phyloP scores from a whole-genome alignment of 2,888 invertebrate genomes.

The Hypomecis punctinalis region DNA sequence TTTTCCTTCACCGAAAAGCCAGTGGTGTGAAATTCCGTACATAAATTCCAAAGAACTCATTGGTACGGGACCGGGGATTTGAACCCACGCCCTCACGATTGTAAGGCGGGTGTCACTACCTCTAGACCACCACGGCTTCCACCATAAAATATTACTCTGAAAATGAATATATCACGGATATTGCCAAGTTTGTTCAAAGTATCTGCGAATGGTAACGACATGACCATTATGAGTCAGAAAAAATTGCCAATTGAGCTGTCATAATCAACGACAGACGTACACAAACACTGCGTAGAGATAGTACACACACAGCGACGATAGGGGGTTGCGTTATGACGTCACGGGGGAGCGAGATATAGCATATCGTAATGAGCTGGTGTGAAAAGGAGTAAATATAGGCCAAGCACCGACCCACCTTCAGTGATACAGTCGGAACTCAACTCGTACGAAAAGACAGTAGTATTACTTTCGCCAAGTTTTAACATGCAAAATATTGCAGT shows the following conservation, averaged over 20 bases:
- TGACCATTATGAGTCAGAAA: conserved; percentile 18
- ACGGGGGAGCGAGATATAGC: conserved; percentile 63
- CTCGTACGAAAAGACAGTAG: conserved; percentile 8
- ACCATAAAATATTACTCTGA: neutral
- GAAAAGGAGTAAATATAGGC: conserved; percentile 78
- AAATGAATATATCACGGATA: conserved; percentile 3
- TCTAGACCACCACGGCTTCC: no score
- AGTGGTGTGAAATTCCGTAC: no score
- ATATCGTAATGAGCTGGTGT: conserved; percentile 42
- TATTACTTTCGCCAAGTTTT: neutral
- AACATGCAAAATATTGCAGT: no score
- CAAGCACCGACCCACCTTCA: conserved; percentile 82
- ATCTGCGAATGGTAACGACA: conserved; percentile 4
- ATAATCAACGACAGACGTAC: conserved; percentile 54
- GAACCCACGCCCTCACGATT: no score
- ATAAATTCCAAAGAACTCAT: no score
- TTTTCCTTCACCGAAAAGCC: no score
- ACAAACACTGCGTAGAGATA: conserved; percentile 59
- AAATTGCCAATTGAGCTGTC: conserved; percentile 45
- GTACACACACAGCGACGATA: conserved; percentile 61
- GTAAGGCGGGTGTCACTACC: no score
- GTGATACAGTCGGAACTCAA: conserved; percentile 60
- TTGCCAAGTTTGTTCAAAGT: conserved; percentile 7
- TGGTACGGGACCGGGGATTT: no score
- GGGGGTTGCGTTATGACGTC: conserved; percentile 79